phyloP scores from a whole-genome alignment of 2,888 invertebrate species.

The Tridacna crocea region DNA sequence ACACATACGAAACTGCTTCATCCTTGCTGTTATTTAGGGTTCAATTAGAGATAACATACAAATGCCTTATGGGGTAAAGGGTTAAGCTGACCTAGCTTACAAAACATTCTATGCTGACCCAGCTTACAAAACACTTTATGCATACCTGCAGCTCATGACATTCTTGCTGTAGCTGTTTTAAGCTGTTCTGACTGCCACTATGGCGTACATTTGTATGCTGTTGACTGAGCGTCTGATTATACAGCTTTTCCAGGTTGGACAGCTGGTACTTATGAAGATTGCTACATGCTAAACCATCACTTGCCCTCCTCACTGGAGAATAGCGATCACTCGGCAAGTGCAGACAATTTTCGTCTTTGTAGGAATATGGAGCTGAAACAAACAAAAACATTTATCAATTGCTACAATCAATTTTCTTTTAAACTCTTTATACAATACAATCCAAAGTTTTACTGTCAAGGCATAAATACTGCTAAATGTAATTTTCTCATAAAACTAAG shows the following conservation, averaged over 20 bases:
- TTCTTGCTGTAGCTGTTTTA: constrained; percentile 89
- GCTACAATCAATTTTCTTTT: background rate
- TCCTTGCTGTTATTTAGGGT: too few species aligned
- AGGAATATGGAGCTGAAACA: constrained; percentile 86
- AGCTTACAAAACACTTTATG: too few species aligned
- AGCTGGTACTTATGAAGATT: constrained; percentile 80
- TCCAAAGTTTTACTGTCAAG: too few species aligned
- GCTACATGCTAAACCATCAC: constrained; percentile 88
- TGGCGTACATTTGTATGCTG: constrained; percentile 68
- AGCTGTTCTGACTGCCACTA: constrained; percentile 80
- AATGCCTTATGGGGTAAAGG: too few species aligned
- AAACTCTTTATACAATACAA: too few species aligned
- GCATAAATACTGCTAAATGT: background rate
- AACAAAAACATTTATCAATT: background rate
- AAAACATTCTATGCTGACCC: too few species aligned
- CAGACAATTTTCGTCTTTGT: constrained; percentile 86
- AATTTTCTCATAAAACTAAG: too few species aligned
- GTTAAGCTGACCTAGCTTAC: too few species aligned
- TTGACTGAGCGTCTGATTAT: constrained; percentile 87
- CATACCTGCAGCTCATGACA: constrained; percentile 91
- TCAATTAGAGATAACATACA: too few species aligned
- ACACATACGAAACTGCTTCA: too few species aligned
- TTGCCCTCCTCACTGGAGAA: constrained; percentile 95
- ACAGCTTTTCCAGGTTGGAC: constrained; percentile 84
- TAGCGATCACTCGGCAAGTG: constrained; percentile 90